Conservation (phyloP, 2,888 invertebrate species). For the Pristionchus maxplancki region DNA sequence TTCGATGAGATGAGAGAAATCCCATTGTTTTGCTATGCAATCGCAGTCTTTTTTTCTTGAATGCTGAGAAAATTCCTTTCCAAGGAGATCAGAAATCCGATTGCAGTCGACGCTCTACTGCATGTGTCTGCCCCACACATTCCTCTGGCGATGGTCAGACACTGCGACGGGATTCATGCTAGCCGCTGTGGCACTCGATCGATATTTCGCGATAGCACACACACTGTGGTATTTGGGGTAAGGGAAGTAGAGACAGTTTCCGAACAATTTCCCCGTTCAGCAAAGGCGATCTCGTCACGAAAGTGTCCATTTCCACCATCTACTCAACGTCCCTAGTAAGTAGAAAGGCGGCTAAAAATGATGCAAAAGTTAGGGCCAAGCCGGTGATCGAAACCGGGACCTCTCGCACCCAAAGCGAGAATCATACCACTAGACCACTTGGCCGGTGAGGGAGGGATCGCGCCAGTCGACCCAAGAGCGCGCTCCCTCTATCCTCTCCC, state of each 20-base stretch:
- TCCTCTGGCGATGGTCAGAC: constrained; percentile 50
- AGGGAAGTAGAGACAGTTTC: neutral
- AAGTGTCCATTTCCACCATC: neutral
- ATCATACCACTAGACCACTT: constrained; percentile 73
- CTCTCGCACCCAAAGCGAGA: constrained; percentile 77
- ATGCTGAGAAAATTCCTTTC: no score
- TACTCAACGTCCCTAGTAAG: constrained; percentile 6
- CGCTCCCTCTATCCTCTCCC: neutral
- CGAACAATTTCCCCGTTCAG: neutral
- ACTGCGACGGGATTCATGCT: constrained; percentile 45
- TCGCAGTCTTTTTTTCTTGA: no score
- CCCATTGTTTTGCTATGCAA: no score
- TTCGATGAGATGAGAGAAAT: no score
- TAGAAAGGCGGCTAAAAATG: neutral
- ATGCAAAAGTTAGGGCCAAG: constrained; percentile 49
- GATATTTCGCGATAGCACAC: constrained; percentile 34
- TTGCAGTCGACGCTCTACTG: constrained; percentile 30
- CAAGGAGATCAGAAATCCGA: no score
- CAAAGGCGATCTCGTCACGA: constrained; percentile 27
- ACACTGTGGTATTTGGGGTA: constrained; percentile 41
- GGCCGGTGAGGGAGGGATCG: constrained; percentile 43
- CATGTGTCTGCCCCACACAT: constrained; percentile 47
- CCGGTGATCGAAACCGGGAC: constrained; percentile 75
- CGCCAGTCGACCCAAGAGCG: neutral
- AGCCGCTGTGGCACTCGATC: constrained; percentile 28